phyloP scores from a whole-genome alignment of 2,888 invertebrate species.

The Drosophila lacicola region DNA sequence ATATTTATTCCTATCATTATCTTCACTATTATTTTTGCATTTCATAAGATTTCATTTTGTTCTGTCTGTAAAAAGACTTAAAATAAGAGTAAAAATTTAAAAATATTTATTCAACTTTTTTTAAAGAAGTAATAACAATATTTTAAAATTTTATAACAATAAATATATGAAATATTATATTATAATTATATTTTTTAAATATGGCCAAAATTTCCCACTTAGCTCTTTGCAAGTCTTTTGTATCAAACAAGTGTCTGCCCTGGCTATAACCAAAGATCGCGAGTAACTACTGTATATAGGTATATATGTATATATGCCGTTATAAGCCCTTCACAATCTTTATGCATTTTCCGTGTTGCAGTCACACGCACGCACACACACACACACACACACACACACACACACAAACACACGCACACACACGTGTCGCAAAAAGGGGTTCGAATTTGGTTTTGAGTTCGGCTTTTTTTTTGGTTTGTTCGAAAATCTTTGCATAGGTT shows the following conservation, averaged over 20 bases:
- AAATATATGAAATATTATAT: background rate
- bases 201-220: background rate
- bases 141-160: too few relatives aligned
- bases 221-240: background rate
- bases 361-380: slow-evolving; percentile 23
- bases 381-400: slow-evolving; percentile 17
- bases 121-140: too few relatives aligned
- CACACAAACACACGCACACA: slow-evolving; percentile 29
- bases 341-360: slow-evolving; percentile 42
- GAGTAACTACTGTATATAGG: background rate
- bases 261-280: too few relatives aligned
- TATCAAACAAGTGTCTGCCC: slow-evolving; percentile 22
- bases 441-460: slow-evolving; percentile 47
- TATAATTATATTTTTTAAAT: background rate
- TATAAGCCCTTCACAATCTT: slow-evolving; percentile 10
- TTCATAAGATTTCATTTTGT: too few relatives aligned
- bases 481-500: slow-evolving; percentile 24
- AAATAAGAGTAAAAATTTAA: too few relatives aligned
- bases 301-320: background rate
- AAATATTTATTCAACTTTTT: too few relatives aligned
- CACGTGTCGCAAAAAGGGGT: slow-evolving; percentile 57
- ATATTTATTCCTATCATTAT: too few relatives aligned
- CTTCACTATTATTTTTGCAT: too few relatives aligned
- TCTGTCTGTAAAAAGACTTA: too few relatives aligned
- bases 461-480: slow-evolving; percentile 36